Evolutionary conservation across 2,113 vertebrate genomes (phyloP).

Genomic region (Otocyon megalotis): DNA sequence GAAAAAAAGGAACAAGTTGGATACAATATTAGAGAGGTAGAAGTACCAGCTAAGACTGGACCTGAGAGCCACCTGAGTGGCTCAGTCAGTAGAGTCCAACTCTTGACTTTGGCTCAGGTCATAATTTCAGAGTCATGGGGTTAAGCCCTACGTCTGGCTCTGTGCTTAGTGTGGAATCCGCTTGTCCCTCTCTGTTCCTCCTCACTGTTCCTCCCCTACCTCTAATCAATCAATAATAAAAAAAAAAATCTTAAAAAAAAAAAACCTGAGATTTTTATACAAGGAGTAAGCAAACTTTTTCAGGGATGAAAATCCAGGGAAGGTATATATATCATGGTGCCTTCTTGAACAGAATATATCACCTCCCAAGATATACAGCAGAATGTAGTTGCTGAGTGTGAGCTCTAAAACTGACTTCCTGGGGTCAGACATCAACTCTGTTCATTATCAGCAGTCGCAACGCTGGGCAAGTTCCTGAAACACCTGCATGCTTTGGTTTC

Average conservation of each 20-base stretch:
- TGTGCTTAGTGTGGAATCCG: too few relatives aligned
- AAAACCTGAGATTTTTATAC: neutral
- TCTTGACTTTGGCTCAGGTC: too few relatives aligned
- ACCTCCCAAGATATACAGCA: neutral
- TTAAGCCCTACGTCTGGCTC: too few relatives aligned
- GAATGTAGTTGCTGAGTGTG: neutral
- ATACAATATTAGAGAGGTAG: neutral
- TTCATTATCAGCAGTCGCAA: neutral
- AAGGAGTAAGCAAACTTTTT: neutral
- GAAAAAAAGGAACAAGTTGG: neutral
- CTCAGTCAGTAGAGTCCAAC: too few relatives aligned
- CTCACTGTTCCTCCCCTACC: too few relatives aligned
- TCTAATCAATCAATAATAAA: too few relatives aligned
- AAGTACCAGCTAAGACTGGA: neutral
- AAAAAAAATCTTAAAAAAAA: too few relatives aligned
- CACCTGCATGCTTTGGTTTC: neutral
- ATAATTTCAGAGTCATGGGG: too few relatives aligned
- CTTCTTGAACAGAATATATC: constrained; percentile 13
- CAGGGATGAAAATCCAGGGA: neutral
- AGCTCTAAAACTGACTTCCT: neutral
- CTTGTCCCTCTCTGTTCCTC: too few relatives aligned
- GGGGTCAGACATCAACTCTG: neutral
- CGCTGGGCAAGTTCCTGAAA: neutral
- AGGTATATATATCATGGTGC: neutral
- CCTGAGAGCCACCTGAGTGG: neutral